A percentile compares a stretch with the other conserved stretches of the same genome.
phyloP scores from a whole-genome alignment of 2,888 invertebrate genomes.

The Drosophila emarginata region DNA sequence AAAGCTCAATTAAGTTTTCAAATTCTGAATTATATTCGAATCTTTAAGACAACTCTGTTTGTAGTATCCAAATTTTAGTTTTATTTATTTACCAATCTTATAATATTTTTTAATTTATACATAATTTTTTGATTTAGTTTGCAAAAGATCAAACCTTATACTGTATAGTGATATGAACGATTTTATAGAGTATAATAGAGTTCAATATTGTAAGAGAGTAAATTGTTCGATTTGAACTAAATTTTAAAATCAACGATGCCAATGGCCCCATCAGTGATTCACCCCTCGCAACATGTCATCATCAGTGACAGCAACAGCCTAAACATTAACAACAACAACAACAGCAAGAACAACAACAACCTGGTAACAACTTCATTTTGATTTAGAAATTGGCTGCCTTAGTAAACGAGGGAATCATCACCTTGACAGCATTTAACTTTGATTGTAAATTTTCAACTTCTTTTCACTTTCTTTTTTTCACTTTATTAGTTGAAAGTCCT shows the following conservation, averaged over 20 bases:
- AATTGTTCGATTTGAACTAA: slow-evolving; percentile 56
- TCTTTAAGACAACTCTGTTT: no score
- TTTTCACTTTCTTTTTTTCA: not conserved
- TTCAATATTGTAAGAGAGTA: slow-evolving; percentile 39
- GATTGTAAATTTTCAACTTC: slow-evolving; percentile 2
- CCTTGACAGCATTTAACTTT: slow-evolving; percentile 33
- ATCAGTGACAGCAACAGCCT: slow-evolving; percentile 41
- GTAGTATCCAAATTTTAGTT: no score
- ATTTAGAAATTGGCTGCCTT: not conserved
- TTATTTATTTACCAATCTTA: no score
- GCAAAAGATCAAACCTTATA: no score
- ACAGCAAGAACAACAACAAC: not conserved
- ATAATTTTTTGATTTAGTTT: no score
- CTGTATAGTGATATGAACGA: no score
- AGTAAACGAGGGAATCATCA: not conserved
- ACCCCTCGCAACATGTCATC: slow-evolving; percentile 59
- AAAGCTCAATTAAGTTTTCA: no score
- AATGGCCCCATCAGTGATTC: not conserved
- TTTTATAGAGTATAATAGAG: not conserved
- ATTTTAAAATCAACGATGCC: slow-evolving; percentile 57
- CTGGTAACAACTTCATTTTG: not conserved
- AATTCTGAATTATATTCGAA: no score
- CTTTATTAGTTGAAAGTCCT: not conserved
- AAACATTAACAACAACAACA: slow-evolving; percentile 8
- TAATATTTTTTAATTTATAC: no score